Conservation (phyloP, 2,113 vertebrate species). For the Perca flavescens region DNA sequence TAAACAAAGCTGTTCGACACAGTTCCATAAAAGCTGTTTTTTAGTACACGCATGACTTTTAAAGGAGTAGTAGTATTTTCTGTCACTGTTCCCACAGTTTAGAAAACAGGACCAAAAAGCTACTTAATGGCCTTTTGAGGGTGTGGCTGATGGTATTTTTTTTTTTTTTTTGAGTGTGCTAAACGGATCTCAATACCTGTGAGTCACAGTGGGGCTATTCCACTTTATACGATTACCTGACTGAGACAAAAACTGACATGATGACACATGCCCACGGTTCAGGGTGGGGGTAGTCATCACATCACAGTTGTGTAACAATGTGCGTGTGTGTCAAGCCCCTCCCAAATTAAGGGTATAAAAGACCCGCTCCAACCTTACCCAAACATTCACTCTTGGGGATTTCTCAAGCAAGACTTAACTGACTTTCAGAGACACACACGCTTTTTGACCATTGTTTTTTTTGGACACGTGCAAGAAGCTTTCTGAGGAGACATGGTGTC, state of each 20-base stretch:
- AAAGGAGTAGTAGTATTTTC: neutral
- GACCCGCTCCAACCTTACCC: constrained; percentile 5
- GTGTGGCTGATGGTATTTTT: too few species aligned
- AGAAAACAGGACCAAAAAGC: neutral
- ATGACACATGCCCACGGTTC: constrained; percentile 50
- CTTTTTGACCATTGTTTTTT: constrained; percentile 31
- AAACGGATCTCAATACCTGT: neutral
- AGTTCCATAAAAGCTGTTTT: neutral
- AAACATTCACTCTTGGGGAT: constrained; percentile 54
- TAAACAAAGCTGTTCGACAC: neutral
- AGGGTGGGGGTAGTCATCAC: constrained; percentile 4
- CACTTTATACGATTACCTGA: constrained; percentile 3
- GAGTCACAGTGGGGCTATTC: constrained; percentile 44
- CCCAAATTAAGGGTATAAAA: constrained; percentile 74
- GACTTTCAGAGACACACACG: constrained; percentile 6
- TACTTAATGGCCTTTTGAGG: neutral
- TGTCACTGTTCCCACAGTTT: neutral
- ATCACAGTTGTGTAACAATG: constrained; percentile 38
- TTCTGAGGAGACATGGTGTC: constrained; percentile 84
- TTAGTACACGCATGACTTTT: neutral
- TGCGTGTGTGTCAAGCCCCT: constrained; percentile 59
- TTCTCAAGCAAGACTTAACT: constrained; percentile 31
- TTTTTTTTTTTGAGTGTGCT: too few species aligned
- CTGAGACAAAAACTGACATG: constrained; percentile 52
- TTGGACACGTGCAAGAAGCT: constrained; percentile 29